Evolutionary conservation across 2,888 invertebrate genomes (phyloP), one percentile per base, ranked within the genome.

Genomic region (Tipula helvola): DNA sequence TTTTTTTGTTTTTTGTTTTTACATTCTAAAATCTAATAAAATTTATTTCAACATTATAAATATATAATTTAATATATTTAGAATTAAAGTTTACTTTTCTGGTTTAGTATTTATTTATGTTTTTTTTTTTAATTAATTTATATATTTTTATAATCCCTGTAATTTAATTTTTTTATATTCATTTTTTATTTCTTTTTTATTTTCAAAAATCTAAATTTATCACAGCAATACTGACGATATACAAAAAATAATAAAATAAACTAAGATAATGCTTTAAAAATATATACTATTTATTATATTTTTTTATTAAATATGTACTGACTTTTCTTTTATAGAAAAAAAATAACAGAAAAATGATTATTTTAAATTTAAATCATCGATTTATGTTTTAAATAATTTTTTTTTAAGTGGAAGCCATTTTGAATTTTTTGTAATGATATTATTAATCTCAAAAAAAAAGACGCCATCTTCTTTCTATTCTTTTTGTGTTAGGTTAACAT

Each of bases 131-230:
- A 71, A 71, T 71, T n/a, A n/a, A n/a, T n/a, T n/a, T n/a, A n/a
- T 71, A 39, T 39, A 71, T 28, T 71, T 28, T 71, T 71, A 71
- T 71, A 71, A 71, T 71, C 71, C 71, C 71, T 71, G 71, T 71
- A 71, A 28, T 71, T 71, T 71, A 71, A 71, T 71, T n/a, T n/a
- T n/a, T n/a, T n/a, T 10, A 71, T 28, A 71, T 71, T 57, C 28
- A 28, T 71, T 71, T 71, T 28, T n/a, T 28, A 71, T 71, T 28
- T 71, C 28, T 71, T 71, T 3, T 71, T 71, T 28, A 28, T 16
- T 71, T 71, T 71, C 71, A 71, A 71, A 71, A 71, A 71, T 71
- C 71, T 71, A 71, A 71, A 71, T 71, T 71, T 71, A 71, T 71
- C 71, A 71, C 71, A 71, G 71, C 71, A 71, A 71, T 71, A 71